Evolutionary conservation across 2,797 vertebrate genomes (phyloP).

Genomic region (Notolabrus celidotus): DNA sequence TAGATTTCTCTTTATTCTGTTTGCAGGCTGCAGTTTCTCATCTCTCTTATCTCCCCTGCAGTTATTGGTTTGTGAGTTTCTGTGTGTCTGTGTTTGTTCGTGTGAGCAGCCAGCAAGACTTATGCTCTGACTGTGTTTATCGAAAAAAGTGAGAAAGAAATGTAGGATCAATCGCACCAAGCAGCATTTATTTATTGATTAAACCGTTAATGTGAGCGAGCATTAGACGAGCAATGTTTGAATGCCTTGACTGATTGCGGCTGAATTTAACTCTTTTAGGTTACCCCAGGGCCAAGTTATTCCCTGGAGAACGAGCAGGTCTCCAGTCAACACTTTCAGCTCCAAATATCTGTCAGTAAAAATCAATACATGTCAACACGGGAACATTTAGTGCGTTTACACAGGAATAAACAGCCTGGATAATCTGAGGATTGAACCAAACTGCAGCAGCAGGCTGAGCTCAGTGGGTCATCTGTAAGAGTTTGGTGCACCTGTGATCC

Average conservation of each 20-base stretch:
- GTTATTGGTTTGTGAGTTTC: not conserved
- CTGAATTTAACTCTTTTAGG: not conserved
- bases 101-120: not conserved
- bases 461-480: not conserved
- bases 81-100: not conserved
- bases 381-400: not conserved
- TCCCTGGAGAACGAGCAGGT: conserved; percentile 1
- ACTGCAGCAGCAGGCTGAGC: not conserved
- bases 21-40: not conserved
- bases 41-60: conserved; percentile 7
- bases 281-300: not conserved
- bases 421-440: conserved; percentile 5
- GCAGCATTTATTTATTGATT: not conserved
- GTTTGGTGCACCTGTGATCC: not conserved
- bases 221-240: not conserved
- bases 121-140: not conserved
- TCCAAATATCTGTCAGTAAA: conserved; percentile 13
- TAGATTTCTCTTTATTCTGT: not conserved
- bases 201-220: not conserved
- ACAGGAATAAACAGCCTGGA: not conserved
- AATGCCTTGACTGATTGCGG: not conserved
- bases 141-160: not conserved
- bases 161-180: not conserved
- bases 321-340: not conserved
- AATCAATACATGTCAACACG: conserved; percentile 16